phyloP scores from a whole-genome alignment of 2,797 vertebrate species.

The Hybognathus amarus region DNA sequence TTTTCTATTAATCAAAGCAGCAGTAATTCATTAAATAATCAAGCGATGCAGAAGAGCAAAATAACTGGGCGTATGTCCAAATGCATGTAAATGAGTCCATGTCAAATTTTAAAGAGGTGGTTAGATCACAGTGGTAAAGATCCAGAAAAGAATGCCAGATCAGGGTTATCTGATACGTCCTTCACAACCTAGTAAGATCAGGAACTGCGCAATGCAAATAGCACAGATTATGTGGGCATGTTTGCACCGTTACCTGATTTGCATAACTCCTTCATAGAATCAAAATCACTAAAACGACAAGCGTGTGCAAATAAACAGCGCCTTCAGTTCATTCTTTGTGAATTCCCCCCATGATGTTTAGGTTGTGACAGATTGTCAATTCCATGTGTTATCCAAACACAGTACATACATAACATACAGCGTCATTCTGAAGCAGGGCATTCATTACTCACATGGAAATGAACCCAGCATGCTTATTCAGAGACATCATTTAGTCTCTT shows the following conservation, averaged over 20 bases:
- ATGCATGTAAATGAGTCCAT: not conserved
- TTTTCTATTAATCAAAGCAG: not conserved
- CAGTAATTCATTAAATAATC: constrained; percentile 13
- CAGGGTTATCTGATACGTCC: not conserved
- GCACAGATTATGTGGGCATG: not conserved
- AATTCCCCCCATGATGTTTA: constrained; percentile 17
- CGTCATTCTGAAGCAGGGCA: constrained; percentile 9
- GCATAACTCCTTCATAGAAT: not conserved
- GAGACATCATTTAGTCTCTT: constrained; percentile 47
- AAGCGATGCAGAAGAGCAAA: not conserved
- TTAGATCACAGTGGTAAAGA: constrained; percentile 8
- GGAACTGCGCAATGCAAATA: not conserved
- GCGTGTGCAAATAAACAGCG: not conserved
- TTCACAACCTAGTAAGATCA: not conserved
- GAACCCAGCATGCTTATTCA: constrained; percentile 44
- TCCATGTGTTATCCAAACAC: not conserved
- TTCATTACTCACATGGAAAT: constrained; percentile 32
- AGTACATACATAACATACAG: constrained; percentile 16
- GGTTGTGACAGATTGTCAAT: not conserved
- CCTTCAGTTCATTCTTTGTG: not conserved
- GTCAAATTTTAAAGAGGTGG: constrained; percentile 27
- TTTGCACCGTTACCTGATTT: not conserved
- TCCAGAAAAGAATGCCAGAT: constrained; percentile 13
- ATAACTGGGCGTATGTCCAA: not conserved
- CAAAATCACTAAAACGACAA: not conserved